Conservation (phyloP, 2,113 vertebrate genomes). For the Gopherus flavomarginatus region DNA sequence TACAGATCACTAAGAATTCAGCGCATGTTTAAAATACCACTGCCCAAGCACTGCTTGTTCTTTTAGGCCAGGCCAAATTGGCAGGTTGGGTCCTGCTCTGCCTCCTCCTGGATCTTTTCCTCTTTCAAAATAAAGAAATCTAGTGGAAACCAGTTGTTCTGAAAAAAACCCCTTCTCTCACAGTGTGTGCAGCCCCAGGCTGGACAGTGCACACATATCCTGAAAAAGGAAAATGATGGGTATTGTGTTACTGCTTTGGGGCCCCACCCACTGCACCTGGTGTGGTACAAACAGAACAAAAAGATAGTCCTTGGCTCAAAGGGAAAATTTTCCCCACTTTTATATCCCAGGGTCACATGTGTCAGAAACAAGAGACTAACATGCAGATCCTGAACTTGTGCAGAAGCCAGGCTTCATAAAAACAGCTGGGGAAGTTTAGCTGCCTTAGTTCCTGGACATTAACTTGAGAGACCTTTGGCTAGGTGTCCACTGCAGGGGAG, state of each 20-base stretch:
- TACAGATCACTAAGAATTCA: not conserved
- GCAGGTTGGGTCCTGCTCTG: not conserved
- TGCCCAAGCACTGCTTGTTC: not conserved
- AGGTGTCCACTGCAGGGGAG: too few species aligned
- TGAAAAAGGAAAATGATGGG: not conserved
- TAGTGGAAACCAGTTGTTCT: rapidly evolving
- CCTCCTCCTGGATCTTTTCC: not conserved
- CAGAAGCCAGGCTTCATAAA: not conserved
- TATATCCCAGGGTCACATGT: not conserved
- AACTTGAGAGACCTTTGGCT: rapidly evolving
- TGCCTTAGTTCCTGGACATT: not conserved
- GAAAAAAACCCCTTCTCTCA: not conserved
- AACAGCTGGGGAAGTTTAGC: not conserved
- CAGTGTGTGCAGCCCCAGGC: not conserved
- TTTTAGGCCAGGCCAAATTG: not conserved
- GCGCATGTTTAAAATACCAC: not conserved
- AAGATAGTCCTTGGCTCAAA: not conserved
- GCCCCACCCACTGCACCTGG: not conserved
- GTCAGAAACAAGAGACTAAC: not conserved
- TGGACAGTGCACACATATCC: not conserved
- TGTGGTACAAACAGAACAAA: not conserved
- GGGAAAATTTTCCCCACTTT: not conserved
- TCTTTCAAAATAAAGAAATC: not conserved
- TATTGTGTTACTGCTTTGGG: not conserved
- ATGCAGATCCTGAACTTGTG: not conserved